Evolutionary conservation across 2,113 vertebrate species (phyloP), one percentile per base, ranked within the genome.

Genomic region (Rana temporaria): DNA sequence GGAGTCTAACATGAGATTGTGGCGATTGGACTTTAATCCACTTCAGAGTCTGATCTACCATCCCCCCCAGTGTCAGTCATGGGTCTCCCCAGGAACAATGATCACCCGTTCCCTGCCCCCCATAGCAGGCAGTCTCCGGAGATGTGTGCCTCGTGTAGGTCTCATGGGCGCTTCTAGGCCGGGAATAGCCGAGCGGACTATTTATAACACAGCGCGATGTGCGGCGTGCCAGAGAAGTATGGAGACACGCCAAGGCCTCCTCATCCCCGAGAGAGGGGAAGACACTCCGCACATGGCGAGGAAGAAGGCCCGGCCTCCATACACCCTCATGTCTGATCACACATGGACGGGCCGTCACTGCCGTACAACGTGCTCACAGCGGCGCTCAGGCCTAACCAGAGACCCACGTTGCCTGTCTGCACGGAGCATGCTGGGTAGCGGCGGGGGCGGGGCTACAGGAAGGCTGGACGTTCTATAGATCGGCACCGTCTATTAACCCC

Each of bases 391-490:
- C 84, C 42, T 42, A 72, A 15, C 72, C 24, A 78, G 55, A 80
- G 70, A 82, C 80, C 89, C 91, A 90, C 89, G 89, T 89, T 88
- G 89, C 81, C 87, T 88, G 74, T 78, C 88, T 83, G 87, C 87
- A 78, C 82, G 78, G 78, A 89, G 90, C 86, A 91, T 90, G 90
- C 90, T 87, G 90, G 89, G 89, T 87, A 85, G 71, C 20, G 62
- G 59, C 3, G 60, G 60, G 81, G 81, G 81, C 81, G 81, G 81
- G 72, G 71, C 34, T 3, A n/a, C 3, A 1, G 15, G 56, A 75
- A 75, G 56, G 72, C 60, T 75, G 72, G 60, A 62, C 72, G 56
- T 42, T 70, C 78, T 24, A 38, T 2, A 62, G 62, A 62, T 60
- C 56, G 78, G 53, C 19, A 22, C 64, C 1, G 2, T 59, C 55